These are phyloP conservation scores for Dione vanillae DNA, from an alignment of 2,888 invertebrate genomes.

Conservation along the genomic window DNA sequence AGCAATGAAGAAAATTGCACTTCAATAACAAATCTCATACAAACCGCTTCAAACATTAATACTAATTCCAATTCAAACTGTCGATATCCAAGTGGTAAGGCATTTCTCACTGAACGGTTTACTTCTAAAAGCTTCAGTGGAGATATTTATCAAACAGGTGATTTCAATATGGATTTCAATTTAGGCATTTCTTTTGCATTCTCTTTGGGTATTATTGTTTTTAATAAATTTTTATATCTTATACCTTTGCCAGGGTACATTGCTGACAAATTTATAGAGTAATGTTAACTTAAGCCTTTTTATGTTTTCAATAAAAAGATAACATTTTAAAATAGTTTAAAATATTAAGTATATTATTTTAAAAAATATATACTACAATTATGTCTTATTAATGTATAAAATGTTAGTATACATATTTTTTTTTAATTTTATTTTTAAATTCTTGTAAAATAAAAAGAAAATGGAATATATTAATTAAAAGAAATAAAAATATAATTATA, in stretches of 20 bases:
- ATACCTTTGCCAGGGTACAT: slow-evolving; percentile 93
- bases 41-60: slow-evolving; percentile 78
- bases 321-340: not conserved
- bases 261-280: slow-evolving; percentile 93
- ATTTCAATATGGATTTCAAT: slow-evolving; percentile 89
- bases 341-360: not conserved
- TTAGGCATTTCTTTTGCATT: slow-evolving; percentile 93
- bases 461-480: not conserved
- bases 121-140: slow-evolving; percentile 82
- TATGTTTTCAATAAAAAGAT: not conserved
- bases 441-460: too few relatives aligned
- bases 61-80: slow-evolving; percentile 85
- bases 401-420: too few relatives aligned
- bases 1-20: slow-evolving; percentile 83
- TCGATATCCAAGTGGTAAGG: slow-evolving; percentile 88
- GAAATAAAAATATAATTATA: not conserved
- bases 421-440: too few relatives aligned
- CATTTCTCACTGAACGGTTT: slow-evolving; percentile 89
- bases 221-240: slow-evolving; percentile 93
- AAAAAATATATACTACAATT: not conserved
- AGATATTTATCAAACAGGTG: slow-evolving; percentile 83
- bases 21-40: slow-evolving; percentile 79
- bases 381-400: too few relatives aligned
- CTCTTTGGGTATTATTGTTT: slow-evolving; percentile 90
- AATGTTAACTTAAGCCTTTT: slow-evolving; percentile 28